Evolutionary conservation across 2,888 invertebrate genomes (phyloP).

Genomic region (Tetranychus piercei): DNA sequence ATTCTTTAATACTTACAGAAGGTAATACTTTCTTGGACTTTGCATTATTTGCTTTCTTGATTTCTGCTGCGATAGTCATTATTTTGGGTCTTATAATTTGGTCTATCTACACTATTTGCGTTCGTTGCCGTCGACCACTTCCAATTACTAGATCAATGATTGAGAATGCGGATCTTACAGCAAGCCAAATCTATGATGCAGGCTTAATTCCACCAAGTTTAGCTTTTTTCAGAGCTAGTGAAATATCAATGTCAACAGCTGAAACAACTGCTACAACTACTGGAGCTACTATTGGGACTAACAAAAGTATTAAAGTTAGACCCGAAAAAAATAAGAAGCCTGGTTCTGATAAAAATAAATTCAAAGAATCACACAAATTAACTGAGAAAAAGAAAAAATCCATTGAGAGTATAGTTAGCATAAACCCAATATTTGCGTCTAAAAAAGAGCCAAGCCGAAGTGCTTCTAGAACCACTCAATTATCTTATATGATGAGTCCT

Average conservation of each 20-base stretch:
- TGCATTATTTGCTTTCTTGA: not conserved
- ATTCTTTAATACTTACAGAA: not conserved
- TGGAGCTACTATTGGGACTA: not conserved
- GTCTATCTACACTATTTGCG: not conserved
- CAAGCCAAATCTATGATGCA: not conserved
- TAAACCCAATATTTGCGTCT: too few species aligned
- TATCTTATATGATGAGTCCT: too few species aligned
- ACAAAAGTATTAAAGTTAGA: too few species aligned
- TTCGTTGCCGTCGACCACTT: not conserved
- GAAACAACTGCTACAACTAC: not conserved
- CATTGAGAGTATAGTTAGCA: too few species aligned
- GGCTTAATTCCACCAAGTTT: not conserved
- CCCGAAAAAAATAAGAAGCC: too few species aligned
- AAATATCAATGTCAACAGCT: not conserved
- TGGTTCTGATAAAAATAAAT: too few species aligned
- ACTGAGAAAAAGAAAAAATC: too few species aligned
- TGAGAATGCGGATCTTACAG: not conserved
- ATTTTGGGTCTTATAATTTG: not conserved
- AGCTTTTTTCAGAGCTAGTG: not conserved
- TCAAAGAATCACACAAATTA: too few species aligned
- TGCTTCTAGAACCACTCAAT: too few species aligned
- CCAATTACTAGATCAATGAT: not conserved
- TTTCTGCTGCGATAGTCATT: not conserved
- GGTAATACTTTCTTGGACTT: not conserved
- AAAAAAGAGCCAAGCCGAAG: too few species aligned